Evolutionary conservation across 1,140 invertebrate species (phyloP).

Genomic region (Tetraneura akinire): DNA sequence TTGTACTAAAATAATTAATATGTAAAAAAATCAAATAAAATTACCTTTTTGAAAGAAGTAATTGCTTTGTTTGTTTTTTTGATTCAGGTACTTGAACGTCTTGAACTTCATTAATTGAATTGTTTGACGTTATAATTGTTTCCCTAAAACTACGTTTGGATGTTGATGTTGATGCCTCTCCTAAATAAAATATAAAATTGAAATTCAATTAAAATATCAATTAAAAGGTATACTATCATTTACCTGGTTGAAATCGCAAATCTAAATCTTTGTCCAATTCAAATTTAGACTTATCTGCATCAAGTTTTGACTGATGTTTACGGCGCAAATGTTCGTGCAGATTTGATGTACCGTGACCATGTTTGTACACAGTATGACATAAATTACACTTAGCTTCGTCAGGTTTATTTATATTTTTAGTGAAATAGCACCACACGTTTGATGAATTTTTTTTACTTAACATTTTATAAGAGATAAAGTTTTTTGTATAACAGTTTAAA

Average conservation of each 20-base stretch:
- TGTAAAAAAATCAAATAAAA: conserved; percentile 13
- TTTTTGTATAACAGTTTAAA: conserved; percentile 13
- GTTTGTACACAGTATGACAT: conserved; percentile 8
- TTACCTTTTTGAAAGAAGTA: conserved; percentile 16
- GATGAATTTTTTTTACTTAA: conserved; percentile 11
- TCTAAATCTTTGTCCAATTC: conserved; percentile 12
- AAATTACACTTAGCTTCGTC: conserved; percentile 4
- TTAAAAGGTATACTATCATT: conserved; percentile 5
- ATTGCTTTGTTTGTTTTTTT: conserved; percentile 3
- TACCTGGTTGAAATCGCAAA: conserved; percentile 8
- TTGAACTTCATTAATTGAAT: conserved; percentile 12
- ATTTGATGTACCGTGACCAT: conserved; percentile 1
- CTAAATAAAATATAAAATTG: conserved; percentile 6
- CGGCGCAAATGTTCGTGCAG: conserved; percentile 10
- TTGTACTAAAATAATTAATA: not conserved
- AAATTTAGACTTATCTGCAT: conserved; percentile 9
- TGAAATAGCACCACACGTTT: conserved; percentile 15
- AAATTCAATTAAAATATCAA: not conserved
- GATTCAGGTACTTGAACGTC: not conserved
- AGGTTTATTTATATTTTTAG: conserved; percentile 15
- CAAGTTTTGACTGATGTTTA: not conserved
- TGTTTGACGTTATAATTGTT: conserved; percentile 1
- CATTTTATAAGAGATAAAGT: conserved; percentile 9
- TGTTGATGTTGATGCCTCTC: conserved; percentile 3
- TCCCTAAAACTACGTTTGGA: conserved; percentile 15